A percentile compares a stretch with the other conserved stretches of the same genome.
Conservation (phyloP, 2,113 vertebrate species). For the Vidua chalybeata region DNA sequence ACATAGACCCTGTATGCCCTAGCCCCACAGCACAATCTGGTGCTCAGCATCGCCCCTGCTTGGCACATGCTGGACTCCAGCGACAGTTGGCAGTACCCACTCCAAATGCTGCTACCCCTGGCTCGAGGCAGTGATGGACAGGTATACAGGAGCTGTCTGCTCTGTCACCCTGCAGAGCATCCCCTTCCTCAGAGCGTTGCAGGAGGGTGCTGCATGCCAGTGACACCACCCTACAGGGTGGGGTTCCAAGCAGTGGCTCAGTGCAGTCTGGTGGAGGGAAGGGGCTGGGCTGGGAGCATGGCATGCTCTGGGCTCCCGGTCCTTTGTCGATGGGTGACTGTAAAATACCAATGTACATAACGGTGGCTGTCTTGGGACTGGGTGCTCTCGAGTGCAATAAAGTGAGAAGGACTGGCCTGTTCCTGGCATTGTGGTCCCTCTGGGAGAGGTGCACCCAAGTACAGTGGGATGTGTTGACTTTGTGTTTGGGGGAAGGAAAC, state of each 20-base stretch:
- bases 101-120: background rate
- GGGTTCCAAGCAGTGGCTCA: fast-evolving
- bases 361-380: fast-evolving
- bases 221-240: too few species aligned
- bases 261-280: background rate
- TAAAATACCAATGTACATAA: background rate
- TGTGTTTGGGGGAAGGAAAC: background rate
- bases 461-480: fast-evolving
- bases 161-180: background rate
- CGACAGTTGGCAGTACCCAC: background rate
- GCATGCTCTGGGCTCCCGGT: background rate
- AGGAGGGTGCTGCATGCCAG: background rate
- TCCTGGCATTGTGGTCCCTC: background rate
- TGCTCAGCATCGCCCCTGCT: background rate
- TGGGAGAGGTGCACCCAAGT: background rate
- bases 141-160: background rate
- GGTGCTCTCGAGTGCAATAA: constrained; percentile 51
- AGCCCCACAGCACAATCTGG: background rate
- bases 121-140: background rate
- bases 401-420: constrained; percentile 2
- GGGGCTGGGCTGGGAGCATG: fast-evolving
- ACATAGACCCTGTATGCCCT: fast-evolving
- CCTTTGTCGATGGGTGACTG: background rate
- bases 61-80: background rate
- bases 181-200: background rate